Percentiles rank a stretch among this genome's conserved stretches.
phyloP scores from a whole-genome alignment of 2,888 invertebrate genomes.

The Thecocarcelia acutangulata region DNA sequence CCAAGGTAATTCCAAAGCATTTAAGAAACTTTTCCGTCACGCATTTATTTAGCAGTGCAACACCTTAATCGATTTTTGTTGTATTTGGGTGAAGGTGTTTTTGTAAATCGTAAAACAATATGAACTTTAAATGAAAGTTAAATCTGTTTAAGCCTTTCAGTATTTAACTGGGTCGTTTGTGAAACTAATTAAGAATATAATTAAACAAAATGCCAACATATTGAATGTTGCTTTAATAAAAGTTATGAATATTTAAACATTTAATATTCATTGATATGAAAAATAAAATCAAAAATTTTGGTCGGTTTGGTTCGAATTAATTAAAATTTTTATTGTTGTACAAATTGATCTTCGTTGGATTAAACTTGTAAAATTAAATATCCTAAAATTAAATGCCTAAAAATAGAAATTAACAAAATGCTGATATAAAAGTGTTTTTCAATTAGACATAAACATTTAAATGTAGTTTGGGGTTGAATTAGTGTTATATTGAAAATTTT shows the following conservation, averaged over 20 bases:
- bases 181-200: constrained; percentile 7
- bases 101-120: background rate
- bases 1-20: no score
- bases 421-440: no score
- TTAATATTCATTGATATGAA: background rate
- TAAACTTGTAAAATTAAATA: constrained; percentile 9
- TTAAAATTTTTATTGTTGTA: background rate
- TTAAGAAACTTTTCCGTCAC: no score
- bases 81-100: background rate
- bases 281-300: background rate
- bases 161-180: background rate
- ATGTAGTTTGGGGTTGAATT: no score
- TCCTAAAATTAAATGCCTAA: background rate
- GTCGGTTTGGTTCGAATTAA: background rate
- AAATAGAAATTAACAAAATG: background rate
- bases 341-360: background rate
- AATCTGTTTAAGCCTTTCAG: background rate
- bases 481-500: no score
- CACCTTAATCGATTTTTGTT: background rate
- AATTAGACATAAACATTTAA: no score
- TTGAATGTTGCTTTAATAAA: background rate
- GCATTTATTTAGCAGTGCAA: no score
- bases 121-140: background rate
- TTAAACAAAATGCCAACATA: background rate
- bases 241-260: background rate